Conservation (phyloP, 64 coral and sea anemone genomes). For the Montipora foliosa region DNA sequence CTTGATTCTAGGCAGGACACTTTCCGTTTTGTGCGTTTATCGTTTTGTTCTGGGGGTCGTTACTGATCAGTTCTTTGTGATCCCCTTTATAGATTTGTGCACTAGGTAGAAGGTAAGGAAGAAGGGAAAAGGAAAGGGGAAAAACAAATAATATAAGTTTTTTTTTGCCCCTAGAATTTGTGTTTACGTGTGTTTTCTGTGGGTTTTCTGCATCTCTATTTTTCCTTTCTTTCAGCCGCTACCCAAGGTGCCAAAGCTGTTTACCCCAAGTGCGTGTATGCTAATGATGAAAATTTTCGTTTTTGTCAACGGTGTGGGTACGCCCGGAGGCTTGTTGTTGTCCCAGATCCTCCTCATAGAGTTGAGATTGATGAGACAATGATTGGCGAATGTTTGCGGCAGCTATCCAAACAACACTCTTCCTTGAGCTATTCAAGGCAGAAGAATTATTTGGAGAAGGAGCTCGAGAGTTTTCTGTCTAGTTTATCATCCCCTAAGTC, state of each 20-base stretch:
- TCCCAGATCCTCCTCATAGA: too few relatives aligned
- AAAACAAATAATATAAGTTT: neutral
- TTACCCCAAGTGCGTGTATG: neutral
- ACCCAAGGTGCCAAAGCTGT: conserved; percentile 3
- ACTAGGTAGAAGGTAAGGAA: neutral
- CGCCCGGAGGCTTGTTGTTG: neutral
- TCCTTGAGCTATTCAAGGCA: neutral
- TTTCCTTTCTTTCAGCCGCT: neutral
- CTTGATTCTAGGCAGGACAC: neutral
- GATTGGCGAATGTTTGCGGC: too few relatives aligned
- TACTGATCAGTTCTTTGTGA: neutral
- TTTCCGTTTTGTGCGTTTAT: neutral
- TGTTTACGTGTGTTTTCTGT: neutral
- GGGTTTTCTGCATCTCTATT: neutral
- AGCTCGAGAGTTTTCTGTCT: conserved; percentile 12
- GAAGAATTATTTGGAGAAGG: conserved; percentile 18
- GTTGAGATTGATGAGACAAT: too few relatives aligned
- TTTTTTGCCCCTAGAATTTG: neutral
- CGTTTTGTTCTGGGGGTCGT: neutral
- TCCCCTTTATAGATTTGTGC: neutral
- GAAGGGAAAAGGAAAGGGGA: neutral
- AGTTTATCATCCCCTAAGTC: neutral
- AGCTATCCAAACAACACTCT: too few relatives aligned
- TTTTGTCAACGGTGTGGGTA: too few relatives aligned
- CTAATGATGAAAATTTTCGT: too few relatives aligned